Evolutionary conservation across 2,113 vertebrate genomes (phyloP).

Genomic region (Sphaerodactylus townsendi): DNA sequence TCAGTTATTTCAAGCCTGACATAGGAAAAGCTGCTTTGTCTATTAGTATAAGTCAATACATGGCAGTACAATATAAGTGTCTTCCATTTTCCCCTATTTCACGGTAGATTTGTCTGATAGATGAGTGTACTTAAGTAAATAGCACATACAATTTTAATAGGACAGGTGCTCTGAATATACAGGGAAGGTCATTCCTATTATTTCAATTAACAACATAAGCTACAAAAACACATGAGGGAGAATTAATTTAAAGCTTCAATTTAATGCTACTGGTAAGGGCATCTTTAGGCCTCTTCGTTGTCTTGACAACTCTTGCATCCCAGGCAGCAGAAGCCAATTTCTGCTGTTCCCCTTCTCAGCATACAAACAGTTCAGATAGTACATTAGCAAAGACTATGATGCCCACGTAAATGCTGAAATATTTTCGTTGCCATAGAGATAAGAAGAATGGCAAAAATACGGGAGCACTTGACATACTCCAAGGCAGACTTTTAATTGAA

Average conservation of each 20-base stretch:
- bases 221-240: conserved; percentile 76
- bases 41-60: conserved; percentile 58
- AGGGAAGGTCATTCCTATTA: conserved; percentile 79
- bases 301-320: conserved; percentile 82
- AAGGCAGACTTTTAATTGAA: conserved; percentile 84
- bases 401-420: conserved; percentile 82
- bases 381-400: conserved; percentile 79
- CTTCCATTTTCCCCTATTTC: conserved; percentile 75
- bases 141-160: conserved; percentile 75
- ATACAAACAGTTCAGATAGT: conserved; percentile 73
- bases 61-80: conserved; percentile 64
- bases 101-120: conserved; percentile 76
- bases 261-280: conserved; percentile 75
- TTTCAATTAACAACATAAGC: conserved; percentile 81
- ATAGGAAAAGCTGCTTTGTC: conserved; percentile 62
- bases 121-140: conserved; percentile 77
- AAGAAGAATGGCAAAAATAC: conserved; percentile 80
- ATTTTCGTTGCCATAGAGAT: conserved; percentile 84
- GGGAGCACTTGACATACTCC: conserved; percentile 80
- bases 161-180: conserved; percentile 75
- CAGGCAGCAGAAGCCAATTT: conserved; percentile 71
- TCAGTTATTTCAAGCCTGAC: conserved; percentile 57
- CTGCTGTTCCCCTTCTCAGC: conserved; percentile 69
- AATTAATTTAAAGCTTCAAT: conserved; percentile 83
- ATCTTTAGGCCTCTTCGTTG: conserved; percentile 80